Conservation (phyloP, 2,113 vertebrate species). For the Puntigrus tetrazona region DNA sequence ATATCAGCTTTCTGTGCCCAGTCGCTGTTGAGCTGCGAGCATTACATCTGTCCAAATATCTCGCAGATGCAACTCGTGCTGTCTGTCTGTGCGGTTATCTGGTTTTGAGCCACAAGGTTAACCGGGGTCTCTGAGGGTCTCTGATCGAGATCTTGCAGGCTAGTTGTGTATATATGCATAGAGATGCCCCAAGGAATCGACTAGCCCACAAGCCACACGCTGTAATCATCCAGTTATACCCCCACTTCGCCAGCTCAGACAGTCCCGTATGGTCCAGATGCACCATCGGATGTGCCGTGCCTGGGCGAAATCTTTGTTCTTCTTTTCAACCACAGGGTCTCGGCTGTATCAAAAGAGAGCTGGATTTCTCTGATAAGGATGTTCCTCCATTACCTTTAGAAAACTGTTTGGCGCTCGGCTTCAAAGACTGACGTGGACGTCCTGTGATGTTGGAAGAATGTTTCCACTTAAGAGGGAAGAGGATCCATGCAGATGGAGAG, state of each 20-base stretch:
- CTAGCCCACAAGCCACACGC: neutral
- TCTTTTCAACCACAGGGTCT: neutral
- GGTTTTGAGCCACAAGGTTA: neutral
- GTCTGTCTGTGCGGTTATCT: neutral
- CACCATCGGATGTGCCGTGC: neutral
- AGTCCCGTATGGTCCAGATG: neutral
- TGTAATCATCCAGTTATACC: conserved; percentile 35
- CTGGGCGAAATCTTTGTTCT: conserved; percentile 19
- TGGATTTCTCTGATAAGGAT: conserved; percentile 28
- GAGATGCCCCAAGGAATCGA: neutral
- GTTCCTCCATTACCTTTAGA: conserved; percentile 31
- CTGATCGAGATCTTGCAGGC: conserved; percentile 9
- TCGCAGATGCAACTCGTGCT: neutral
- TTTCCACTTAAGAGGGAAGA: neutral
- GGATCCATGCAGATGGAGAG: conserved; percentile 18
- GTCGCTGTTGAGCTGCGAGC: neutral
- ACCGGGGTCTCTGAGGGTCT: conserved; percentile 5
- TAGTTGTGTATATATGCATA: neutral
- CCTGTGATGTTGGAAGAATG: conserved; percentile 37
- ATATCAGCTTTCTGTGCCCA: conserved; percentile 8
- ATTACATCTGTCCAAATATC: conserved; percentile 13
- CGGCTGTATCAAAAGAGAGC: neutral
- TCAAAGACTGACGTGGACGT: conserved; percentile 26
- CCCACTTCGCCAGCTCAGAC: conserved; percentile 8
- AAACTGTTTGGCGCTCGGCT: conserved; percentile 15